These are phyloP conservation scores for Eilema griseolum DNA, from an alignment of 2,888 invertebrate genomes.

Conservation along the genomic window DNA sequence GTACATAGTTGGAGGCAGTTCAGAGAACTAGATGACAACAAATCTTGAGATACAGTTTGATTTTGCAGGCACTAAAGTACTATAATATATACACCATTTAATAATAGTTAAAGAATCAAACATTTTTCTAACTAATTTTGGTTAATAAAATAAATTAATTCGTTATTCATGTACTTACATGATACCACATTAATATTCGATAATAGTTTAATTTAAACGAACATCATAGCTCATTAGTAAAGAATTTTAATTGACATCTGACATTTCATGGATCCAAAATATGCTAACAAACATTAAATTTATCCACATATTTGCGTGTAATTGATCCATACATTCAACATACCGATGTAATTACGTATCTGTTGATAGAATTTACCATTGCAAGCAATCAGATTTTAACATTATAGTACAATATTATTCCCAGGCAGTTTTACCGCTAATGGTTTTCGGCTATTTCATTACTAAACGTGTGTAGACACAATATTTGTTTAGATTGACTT, in stretches of 20 bases:
- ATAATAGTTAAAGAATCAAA: too few species aligned
- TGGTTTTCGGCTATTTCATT: not conserved
- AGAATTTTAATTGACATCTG: constrained; percentile 10
- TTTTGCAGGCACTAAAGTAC: too few species aligned
- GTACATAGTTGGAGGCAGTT: too few species aligned
- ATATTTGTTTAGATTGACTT: too few species aligned
- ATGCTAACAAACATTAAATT: constrained; percentile 21
- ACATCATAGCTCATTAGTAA: constrained; percentile 4
- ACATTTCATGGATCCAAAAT: constrained; percentile 10
- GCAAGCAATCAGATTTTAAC: not conserved
- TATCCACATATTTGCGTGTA: constrained; percentile 8
- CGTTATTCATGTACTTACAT: not conserved
- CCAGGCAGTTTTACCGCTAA: not conserved
- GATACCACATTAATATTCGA: constrained; percentile 4
- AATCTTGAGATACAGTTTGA: too few species aligned
- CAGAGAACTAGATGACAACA: too few species aligned
- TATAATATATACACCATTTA: not conserved
- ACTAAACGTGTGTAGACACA: not conserved
- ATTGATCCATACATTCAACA: constrained; percentile 16
- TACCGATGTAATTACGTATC: constrained; percentile 7
- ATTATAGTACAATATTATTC: not conserved
- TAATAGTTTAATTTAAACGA: too few species aligned
- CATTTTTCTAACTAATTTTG: not conserved
- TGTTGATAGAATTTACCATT: not conserved
- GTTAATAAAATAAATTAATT: not conserved